These are phyloP conservation scores for Odocoileus virginianus DNA, from an alignment of 2,113 vertebrate genomes.

Conservation along the genomic window DNA sequence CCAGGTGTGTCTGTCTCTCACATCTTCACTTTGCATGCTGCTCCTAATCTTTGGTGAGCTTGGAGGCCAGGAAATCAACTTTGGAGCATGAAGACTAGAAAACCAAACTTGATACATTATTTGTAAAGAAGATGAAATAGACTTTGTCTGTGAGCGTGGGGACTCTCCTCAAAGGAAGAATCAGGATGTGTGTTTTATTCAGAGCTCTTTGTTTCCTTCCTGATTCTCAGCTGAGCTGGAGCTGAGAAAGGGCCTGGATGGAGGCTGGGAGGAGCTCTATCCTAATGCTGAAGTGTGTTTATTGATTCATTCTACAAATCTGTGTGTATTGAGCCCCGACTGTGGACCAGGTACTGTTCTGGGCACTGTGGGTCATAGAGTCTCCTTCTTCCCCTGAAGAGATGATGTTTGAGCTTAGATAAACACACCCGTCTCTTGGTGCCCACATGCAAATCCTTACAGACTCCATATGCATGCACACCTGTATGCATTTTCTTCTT, in stretches of 20 bases:
- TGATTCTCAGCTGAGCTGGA: background rate
- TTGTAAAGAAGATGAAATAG: background rate
- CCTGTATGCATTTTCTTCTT: slow-evolving; percentile 14
- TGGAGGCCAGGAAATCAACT: background rate
- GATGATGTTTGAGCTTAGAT: background rate
- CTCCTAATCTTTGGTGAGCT: background rate
- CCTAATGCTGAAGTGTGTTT: background rate
- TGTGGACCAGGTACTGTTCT: background rate
- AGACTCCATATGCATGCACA: background rate
- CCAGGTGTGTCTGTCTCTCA: background rate
- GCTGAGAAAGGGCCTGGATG: background rate
- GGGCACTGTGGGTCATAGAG: background rate
- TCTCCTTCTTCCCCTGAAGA: background rate
- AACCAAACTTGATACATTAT: background rate
- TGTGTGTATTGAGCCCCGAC: background rate
- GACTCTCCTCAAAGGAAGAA: background rate
- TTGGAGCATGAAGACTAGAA: background rate
- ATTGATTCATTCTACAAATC: background rate
- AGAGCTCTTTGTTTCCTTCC: background rate
- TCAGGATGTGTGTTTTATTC: background rate
- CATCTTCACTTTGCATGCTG: background rate
- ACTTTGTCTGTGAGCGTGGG: background rate
- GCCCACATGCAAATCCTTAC: background rate
- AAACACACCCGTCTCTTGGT: background rate
- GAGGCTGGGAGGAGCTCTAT: background rate